A percentile compares a stretch with the other conserved stretches of the same genome.
These are phyloP conservation scores for Pheosia gnoma DNA, from an alignment of 2,888 invertebrate genomes.

Conservation along the genomic window DNA sequence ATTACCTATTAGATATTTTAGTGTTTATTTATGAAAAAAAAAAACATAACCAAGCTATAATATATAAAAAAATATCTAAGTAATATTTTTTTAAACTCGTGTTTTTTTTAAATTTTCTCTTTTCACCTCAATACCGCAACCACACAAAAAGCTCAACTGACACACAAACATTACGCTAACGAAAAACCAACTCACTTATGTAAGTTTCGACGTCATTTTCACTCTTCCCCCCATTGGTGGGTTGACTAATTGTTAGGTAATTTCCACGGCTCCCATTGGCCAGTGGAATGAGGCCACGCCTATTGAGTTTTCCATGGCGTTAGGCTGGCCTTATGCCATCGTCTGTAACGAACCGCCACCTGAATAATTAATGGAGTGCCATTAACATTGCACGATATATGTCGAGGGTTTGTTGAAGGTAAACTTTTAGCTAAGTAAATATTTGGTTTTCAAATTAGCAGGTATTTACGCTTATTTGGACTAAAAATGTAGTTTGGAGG, in stretches of 20 bases:
- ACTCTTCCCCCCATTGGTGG: constrained; percentile 52
- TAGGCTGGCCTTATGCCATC: constrained; percentile 52
- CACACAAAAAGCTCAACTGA: constrained; percentile 42
- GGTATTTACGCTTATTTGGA: no score
- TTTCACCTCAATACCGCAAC: background rate
- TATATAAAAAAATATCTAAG: no score
- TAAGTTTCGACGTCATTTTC: constrained; percentile 36
- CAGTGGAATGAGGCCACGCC: constrained; percentile 58
- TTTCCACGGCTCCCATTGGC: constrained; percentile 58
- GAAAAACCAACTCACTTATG: constrained; percentile 41
- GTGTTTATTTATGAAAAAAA: no score
- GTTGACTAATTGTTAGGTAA: constrained; percentile 57
- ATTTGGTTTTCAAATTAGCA: background rate
- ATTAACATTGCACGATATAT: constrained; percentile 46
- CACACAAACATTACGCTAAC: constrained; percentile 34
- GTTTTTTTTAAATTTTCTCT: no score
- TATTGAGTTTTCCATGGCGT: constrained; percentile 55
- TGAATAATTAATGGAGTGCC: constrained; percentile 74
- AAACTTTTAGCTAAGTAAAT: constrained; percentile 7
- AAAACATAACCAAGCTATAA: no score
- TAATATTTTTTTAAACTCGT: no score
- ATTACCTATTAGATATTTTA: no score
- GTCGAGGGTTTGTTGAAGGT: constrained; percentile 34
- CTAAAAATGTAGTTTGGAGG: no score
- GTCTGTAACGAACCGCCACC: constrained; percentile 56